Conservation (phyloP, 2,797 vertebrate genomes). For the Lutjanus campechanus region DNA sequence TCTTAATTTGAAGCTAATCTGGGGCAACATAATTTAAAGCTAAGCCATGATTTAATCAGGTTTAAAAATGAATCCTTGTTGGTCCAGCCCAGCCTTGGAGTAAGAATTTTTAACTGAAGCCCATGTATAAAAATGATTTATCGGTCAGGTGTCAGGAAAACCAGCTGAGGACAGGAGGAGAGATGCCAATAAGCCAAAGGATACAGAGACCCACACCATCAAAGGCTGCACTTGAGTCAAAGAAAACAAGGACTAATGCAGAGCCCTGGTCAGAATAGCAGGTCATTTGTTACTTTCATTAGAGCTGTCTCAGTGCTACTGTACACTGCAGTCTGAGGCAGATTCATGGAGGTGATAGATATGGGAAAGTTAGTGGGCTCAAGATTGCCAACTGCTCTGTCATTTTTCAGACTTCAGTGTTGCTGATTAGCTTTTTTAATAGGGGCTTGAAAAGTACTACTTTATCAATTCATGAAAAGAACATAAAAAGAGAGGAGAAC, state of each 20-base stretch:
- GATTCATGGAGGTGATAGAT: conserved; percentile 55
- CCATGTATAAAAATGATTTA: conserved; percentile 2
- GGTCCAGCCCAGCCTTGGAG: too few species aligned
- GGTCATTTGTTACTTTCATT: conserved; percentile 70
- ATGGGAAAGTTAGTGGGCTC: conserved; percentile 44
- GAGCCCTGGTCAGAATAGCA: conserved; percentile 60
- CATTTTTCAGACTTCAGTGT: conserved; percentile 51
- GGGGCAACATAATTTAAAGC: too few species aligned
- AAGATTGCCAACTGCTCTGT: conserved; percentile 46
- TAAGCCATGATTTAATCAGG: too few species aligned
- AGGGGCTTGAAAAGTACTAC: conserved; percentile 26
- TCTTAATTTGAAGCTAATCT: too few species aligned
- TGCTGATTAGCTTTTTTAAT: conserved; percentile 42
- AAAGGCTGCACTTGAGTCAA: conserved; percentile 30
- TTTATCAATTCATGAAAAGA: conserved; percentile 14
- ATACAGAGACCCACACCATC: conserved; percentile 28
- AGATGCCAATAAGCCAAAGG: conserved; percentile 19
- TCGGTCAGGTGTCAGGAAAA: conserved; percentile 22
- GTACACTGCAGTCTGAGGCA: conserved; percentile 54
- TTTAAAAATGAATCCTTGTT: too few species aligned
- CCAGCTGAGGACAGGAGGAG: conserved; percentile 8
- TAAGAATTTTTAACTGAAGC: not conserved
- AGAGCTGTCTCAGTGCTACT: conserved; percentile 48
- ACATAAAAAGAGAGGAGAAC: not conserved
- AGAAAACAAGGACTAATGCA: conserved; percentile 67